Evolutionary conservation across 1,140 invertebrate species (phyloP), one percentile per base, ranked within the genome.

Genomic region (Atta texana): DNA sequence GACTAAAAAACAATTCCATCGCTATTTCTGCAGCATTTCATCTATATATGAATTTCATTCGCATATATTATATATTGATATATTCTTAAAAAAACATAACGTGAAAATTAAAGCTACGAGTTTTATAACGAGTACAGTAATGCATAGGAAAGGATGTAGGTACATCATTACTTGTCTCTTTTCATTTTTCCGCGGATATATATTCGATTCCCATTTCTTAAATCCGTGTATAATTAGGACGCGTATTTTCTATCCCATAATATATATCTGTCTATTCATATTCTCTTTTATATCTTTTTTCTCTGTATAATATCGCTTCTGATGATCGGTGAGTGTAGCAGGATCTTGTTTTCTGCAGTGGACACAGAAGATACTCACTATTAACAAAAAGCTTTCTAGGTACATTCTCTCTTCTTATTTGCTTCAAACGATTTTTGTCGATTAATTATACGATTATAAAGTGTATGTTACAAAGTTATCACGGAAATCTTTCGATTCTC

Each of bases 341-440:
- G 94, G 94, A 93, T 94, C 93, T 93, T 94, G 94, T 94, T 94
- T 94, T 89, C 91, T 94, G 87, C 93, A 94, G 78, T 94, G 94
- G 94, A 94, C 94, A 87, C 94, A 94, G 93, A 94, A 94, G 94
- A 94, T 94, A 91, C 92, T 94, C 87, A 94, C 94, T 91, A 94
- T 94, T 94, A 94, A 94, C 91, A 93, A 92, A 94, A 94, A 94
- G 91, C 92, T 94, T 93, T 94, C 93, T 94, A 94, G 94, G 94
- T 94, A 94, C 89, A 90, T 92, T 88, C 87, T 57, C 87, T 89
- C 82, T 86, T 86, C 82, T 88, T 74, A 85, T 86, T 77, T 76
- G 77, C 51, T 75, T 84, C 44, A 69, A 85, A 8, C 34, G 39
- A 66, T 49, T n/a, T 55, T 61, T 87, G 57, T 75, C 31, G 5